These are phyloP conservation scores for Neoascia interrupta DNA, from an alignment of 2,888 invertebrate genomes.

Conservation along the genomic window DNA sequence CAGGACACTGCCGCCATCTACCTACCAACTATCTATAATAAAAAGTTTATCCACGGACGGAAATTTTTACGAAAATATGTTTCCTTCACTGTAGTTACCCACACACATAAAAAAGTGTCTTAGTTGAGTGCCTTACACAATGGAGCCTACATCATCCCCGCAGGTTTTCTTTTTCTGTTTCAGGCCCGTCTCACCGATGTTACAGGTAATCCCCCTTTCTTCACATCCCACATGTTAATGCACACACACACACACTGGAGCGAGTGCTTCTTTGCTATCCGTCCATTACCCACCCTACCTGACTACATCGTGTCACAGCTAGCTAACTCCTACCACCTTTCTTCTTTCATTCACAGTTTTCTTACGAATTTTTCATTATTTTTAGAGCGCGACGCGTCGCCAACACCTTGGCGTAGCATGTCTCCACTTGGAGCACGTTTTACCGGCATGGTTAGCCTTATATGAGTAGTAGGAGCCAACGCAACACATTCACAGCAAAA, in stretches of 20 bases:
- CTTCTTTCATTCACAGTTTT: slow-evolving; percentile 52
- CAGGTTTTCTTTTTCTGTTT: neutral
- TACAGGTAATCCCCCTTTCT: neutral
- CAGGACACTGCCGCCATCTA: too few relatives aligned
- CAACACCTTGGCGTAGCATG: slow-evolving; percentile 21
- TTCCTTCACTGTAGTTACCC: too few relatives aligned
- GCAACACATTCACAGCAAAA: slow-evolving; percentile 7
- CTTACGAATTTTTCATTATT: slow-evolving; percentile 33
- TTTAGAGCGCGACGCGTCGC: slow-evolving; percentile 23
- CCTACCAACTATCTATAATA: too few relatives aligned
- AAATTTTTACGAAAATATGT: too few relatives aligned
- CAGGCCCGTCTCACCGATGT: neutral
- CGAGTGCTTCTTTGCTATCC: neutral
- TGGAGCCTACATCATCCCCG: slow-evolving; percentile 18
- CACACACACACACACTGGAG: neutral
- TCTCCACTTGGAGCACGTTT: slow-evolving; percentile 57
- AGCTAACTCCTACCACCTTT: slow-evolving; percentile 26
- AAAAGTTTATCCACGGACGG: too few relatives aligned
- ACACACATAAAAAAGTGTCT: too few relatives aligned
- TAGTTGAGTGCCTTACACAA: too few relatives aligned
- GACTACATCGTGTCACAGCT: neutral
- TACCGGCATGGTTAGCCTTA: slow-evolving; percentile 44
- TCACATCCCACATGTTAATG: slow-evolving; percentile 3
- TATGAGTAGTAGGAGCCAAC: slow-evolving; percentile 3
- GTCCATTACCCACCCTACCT: slow-evolving; percentile 24